These are phyloP conservation scores for Ptychoptera contaminata DNA, from an alignment of 2,888 invertebrate genomes.

Conservation along the genomic window DNA sequence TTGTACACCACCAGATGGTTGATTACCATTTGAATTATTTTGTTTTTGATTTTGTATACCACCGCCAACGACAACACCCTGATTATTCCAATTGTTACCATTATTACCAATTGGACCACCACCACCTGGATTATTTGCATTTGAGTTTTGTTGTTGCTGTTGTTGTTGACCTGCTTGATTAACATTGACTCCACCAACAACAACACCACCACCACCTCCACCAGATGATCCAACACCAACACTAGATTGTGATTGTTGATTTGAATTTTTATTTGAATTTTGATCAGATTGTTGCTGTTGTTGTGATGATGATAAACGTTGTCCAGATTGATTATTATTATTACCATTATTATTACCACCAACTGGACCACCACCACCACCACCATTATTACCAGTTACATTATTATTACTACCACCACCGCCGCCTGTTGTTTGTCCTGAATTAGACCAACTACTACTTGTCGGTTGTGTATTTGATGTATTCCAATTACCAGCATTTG, in stretches of 20 bases:
- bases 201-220: not conserved
- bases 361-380: not conserved
- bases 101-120: not conserved
- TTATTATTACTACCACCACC: not conserved
- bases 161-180: constrained; percentile 10
- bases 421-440: constrained; percentile 1
- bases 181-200: not conserved
- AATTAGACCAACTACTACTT: constrained; percentile 5
- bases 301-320: not conserved
- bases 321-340: not conserved
- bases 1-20: constrained; percentile 12
- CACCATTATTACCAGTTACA: not conserved
- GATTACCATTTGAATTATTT: constrained; percentile 3
- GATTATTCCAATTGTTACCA: not conserved
- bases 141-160: constrained; percentile 25
- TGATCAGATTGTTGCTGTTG: too few relatives aligned
- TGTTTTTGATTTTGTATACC: not conserved
- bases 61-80: not conserved
- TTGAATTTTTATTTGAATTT: constrained; percentile 1
- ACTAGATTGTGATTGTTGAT: not conserved
- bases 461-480: constrained; percentile 15
- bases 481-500: constrained; percentile 36
- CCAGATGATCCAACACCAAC: constrained; percentile 1
- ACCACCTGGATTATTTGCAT: constrained; percentile 8
- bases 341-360: not conserved